Evolutionary conservation across 2,797 vertebrate genomes (phyloP), one percentile per base, ranked within the genome.

Genomic region (Tarsius wallacei): DNA sequence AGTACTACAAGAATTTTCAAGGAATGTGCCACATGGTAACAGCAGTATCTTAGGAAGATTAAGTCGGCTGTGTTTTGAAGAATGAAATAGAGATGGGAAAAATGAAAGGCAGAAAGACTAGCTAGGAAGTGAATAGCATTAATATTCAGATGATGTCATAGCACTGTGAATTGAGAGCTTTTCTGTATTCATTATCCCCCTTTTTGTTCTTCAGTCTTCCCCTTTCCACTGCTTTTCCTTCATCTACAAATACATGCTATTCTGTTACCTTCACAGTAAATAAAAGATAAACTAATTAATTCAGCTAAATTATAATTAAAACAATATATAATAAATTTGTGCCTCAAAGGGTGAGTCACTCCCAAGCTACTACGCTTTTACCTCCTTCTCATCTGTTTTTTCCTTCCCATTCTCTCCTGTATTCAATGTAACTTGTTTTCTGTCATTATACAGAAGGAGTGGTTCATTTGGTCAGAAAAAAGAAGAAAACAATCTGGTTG

Each of bases 251-350:
- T 47, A 36, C 1, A 89, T 10, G 15, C 5, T 51, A 22, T 76
- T 83, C 12, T 88, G 17, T 77, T 26, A 24, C 3, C 68, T n/a
- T 16, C 51, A 42, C 5, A 68, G 70, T 95, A 26, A 49, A 74
- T 26, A 74, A 59, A 95, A 92, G 61, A 49, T 68, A 87, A 63
- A 42, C 42, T 42, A 42, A 42, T 42, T 42, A 42, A 42, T 42
- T 42, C 7, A 42, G 42, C 42, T 42, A 42, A 42, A 42, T 42
- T 42, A 42, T 42, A 42, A 81, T 28, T 55, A 86, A 61, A 82
- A 87, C 21, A 91, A 36, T 57, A 73, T 61, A 77, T 74, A 95
- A 91, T 74, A 87, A n/a, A 82, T 68, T 57, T 76, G 49, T 19
- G 59, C 11, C 82, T 53, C 51, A 49, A 82, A 19, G 16, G 49